Conservation (phyloP, 2,797 vertebrate genomes). For the Halcyon leucocephala region DNA sequence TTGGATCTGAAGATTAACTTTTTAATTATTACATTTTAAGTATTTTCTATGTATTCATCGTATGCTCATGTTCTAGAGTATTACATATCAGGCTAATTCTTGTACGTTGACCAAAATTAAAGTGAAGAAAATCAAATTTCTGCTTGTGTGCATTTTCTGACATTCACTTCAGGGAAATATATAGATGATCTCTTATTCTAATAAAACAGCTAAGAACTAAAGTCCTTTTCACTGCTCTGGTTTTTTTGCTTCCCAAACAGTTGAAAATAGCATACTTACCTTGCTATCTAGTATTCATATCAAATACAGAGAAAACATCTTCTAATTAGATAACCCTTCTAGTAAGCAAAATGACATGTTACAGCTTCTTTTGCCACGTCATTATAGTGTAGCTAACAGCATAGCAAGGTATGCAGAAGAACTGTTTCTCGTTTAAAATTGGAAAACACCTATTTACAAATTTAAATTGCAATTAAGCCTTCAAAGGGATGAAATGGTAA, state of each 20-base stretch:
- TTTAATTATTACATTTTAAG: not conserved
- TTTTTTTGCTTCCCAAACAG: not conserved
- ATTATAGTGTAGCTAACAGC: not conserved
- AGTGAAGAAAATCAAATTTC: not conserved
- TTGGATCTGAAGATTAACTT: not conserved
- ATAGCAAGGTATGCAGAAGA: not conserved
- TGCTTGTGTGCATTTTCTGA: not conserved
- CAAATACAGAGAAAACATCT: not conserved
- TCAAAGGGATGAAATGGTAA: conserved; percentile 41
- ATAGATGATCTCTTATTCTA: not conserved
- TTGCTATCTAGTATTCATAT: not conserved
- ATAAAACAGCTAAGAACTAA: not conserved
- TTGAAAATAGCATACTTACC: not conserved
- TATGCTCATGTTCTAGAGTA: not conserved
- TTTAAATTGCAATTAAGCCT: conserved; percentile 53
- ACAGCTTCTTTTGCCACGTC: not conserved
- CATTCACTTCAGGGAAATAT: not conserved
- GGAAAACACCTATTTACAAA: conserved; percentile 13
- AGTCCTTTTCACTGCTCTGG: not conserved
- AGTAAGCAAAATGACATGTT: not conserved
- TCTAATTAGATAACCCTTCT: not conserved
- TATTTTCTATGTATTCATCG: not conserved
- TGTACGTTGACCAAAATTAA: not conserved
- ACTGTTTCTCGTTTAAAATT: not conserved
- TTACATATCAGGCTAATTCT: not conserved